Evolutionary conservation across 2,888 invertebrate genomes (phyloP).

Genomic region (Timandra comae): DNA sequence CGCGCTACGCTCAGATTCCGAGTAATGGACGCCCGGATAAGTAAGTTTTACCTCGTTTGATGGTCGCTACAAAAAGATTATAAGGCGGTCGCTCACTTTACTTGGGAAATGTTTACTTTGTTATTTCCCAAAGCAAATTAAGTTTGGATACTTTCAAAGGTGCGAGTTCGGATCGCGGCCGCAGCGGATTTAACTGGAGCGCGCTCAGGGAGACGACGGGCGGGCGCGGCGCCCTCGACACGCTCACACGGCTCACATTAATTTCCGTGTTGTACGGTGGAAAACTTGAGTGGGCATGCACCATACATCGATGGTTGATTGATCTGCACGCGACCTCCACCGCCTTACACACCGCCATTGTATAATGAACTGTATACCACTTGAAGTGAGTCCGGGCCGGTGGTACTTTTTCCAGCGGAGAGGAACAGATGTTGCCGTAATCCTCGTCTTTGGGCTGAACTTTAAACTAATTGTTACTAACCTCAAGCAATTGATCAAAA

Average conservation of each 20-base stretch:
- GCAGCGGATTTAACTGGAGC: neutral
- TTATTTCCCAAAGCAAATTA: neutral
- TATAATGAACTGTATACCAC: too few relatives aligned
- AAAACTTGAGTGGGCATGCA: slow-evolving; percentile 1
- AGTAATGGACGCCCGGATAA: slow-evolving; percentile 15
- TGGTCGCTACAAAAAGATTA: slow-evolving; percentile 11
- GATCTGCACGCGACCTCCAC: slow-evolving; percentile 13
- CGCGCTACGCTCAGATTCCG: neutral
- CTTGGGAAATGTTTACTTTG: slow-evolving; percentile 10
- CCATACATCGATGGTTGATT: slow-evolving; percentile 10
- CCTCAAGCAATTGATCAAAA: too few relatives aligned
- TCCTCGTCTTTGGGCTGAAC: too few relatives aligned
- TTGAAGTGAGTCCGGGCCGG: too few relatives aligned
- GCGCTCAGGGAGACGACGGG: too few relatives aligned
- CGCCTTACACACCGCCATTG: neutral
- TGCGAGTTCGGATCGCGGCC: slow-evolving; percentile 3
- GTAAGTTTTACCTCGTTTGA: slow-evolving; percentile 19
- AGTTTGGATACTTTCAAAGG: neutral
- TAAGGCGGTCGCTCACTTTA: slow-evolving; percentile 7
- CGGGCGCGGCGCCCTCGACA: neutral
- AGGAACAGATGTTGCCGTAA: too few relatives aligned
- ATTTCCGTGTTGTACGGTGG: slow-evolving; percentile 3
- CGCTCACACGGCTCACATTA: slow-evolving; percentile 2
- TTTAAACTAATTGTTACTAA: too few relatives aligned
- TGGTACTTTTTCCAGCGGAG: too few relatives aligned